Conservation (phyloP, 2,113 vertebrate genomes). For the Jacana jacana region DNA sequence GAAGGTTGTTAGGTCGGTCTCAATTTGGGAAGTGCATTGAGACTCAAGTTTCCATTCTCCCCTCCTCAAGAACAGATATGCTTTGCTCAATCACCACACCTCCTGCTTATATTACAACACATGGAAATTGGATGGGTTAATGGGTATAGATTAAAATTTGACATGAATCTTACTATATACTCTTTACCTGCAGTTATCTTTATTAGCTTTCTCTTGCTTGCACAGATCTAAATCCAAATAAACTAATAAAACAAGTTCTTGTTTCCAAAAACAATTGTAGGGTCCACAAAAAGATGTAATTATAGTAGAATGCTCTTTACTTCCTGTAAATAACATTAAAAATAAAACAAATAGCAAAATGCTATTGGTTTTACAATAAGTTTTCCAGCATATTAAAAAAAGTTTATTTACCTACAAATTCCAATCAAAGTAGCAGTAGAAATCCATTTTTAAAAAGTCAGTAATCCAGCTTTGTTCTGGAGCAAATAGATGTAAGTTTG, state of each 20-base stretch:
- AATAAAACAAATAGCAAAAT: background rate
- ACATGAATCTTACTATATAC: background rate
- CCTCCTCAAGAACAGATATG: background rate
- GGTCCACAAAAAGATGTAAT: slow-evolving; percentile 38
- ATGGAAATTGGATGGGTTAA: background rate
- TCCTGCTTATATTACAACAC: background rate
- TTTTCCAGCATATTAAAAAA: slow-evolving; percentile 34
- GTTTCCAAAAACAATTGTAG: slow-evolving; percentile 48
- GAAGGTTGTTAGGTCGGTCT: background rate
- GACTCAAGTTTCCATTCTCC: background rate
- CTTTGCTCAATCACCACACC: background rate
- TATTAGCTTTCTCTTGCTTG: background rate
- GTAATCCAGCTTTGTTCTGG: background rate
- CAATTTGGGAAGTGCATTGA: background rate
- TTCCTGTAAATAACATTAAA: slow-evolving; percentile 43
- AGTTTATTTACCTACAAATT: background rate
- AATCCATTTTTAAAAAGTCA: background rate
- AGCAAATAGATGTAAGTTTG: background rate
- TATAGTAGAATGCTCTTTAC: slow-evolving; percentile 1
- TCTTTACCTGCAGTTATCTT: background rate
- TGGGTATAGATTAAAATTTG: background rate
- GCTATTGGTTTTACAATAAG: slow-evolving; percentile 7
- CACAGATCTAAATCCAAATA: slow-evolving; percentile 15
- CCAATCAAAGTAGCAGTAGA: slow-evolving; percentile 9
- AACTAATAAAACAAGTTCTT: slow-evolving; percentile 68